phyloP scores from a whole-genome alignment of 1,140 invertebrate species.

The Pachyrhynchus sulphureomaculatus region DNA sequence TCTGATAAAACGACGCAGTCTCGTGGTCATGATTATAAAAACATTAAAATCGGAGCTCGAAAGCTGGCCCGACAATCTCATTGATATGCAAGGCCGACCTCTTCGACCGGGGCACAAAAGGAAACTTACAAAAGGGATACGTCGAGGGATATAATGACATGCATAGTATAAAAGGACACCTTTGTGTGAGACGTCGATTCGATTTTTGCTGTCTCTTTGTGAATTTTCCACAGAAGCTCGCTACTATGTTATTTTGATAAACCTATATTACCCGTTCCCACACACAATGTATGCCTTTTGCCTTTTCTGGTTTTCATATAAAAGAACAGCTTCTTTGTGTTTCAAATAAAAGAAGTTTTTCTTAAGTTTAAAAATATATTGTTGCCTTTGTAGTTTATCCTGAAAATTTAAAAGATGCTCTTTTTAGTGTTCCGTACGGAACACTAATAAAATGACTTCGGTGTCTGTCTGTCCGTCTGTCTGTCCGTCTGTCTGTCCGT shows the following conservation, averaged over 20 bases:
- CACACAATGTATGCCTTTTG: no score
- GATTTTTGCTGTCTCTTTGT: constrained; percentile 36
- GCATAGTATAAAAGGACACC: constrained; percentile 40
- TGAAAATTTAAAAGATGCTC: no score
- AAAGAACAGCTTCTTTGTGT: no score
- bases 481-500: no score
- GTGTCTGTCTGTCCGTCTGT: no score
- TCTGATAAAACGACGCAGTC: constrained; percentile 22
- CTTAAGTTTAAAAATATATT: no score
- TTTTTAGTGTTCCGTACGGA: no score
- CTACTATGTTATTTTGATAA: constrained; percentile 25
- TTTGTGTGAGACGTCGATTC: constrained; percentile 38
- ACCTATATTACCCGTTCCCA: neutral
- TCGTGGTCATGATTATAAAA: constrained; percentile 42
- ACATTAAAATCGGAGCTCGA: constrained; percentile 39
- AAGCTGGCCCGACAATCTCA: constrained; percentile 36
- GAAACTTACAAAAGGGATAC: constrained; percentile 42
- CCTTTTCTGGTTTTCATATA: no score
- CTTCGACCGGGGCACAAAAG: constrained; percentile 38
- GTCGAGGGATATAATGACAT: constrained; percentile 41
- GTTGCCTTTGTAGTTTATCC: no score
- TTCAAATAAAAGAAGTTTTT: no score
- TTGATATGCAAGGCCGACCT: constrained; percentile 43
- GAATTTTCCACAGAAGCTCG: constrained; percentile 22
- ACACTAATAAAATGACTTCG: no score